Percentiles rank a stretch among this genome's conserved stretches.
Evolutionary conservation across 1,140 invertebrate genomes (phyloP).

Genomic region (Cepaea nemoralis): DNA sequence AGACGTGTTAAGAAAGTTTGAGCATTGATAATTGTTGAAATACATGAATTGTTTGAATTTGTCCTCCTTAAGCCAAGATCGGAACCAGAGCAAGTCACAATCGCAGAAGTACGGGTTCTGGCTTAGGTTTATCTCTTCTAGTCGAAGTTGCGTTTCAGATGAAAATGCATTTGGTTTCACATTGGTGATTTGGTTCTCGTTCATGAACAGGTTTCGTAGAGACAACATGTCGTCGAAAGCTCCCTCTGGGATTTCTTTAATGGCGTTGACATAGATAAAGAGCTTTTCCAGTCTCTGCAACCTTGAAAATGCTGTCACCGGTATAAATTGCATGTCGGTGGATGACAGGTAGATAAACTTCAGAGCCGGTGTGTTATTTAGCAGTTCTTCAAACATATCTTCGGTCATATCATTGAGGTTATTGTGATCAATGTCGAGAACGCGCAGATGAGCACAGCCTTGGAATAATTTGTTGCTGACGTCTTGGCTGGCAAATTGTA

Average conservation of each 20-base stretch:
- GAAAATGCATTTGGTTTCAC: conserved; percentile 5
- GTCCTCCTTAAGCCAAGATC: conserved; percentile 2
- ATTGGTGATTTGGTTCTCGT: conserved; percentile 18
- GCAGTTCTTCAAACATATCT: neutral
- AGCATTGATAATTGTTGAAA: neutral
- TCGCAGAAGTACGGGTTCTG: conserved; percentile 7
- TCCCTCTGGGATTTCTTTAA: conserved; percentile 12
- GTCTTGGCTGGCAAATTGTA: neutral
- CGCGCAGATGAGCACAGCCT: neutral
- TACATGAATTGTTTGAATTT: neutral
- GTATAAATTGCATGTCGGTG: neutral
- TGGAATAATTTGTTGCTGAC: conserved; percentile 8
- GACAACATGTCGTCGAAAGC: conserved; percentile 10
- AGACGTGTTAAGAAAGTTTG: neutral
- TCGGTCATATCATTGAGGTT: neutral
- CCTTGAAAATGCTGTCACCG: neutral
- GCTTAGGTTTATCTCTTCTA: conserved; percentile 17
- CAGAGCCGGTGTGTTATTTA: neutral
- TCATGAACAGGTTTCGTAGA: neutral
- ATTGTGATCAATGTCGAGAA: conserved; percentile 13
- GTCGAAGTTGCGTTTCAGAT: neutral
- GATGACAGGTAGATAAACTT: neutral
- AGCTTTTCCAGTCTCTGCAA: neutral
- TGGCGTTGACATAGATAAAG: conserved; percentile 20
- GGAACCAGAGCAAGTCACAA: conserved; percentile 34